Evolutionary conservation across 2,113 vertebrate species (phyloP), one percentile per base, ranked within the genome.

Genomic region (Hymenochirus boettgeri): DNA sequence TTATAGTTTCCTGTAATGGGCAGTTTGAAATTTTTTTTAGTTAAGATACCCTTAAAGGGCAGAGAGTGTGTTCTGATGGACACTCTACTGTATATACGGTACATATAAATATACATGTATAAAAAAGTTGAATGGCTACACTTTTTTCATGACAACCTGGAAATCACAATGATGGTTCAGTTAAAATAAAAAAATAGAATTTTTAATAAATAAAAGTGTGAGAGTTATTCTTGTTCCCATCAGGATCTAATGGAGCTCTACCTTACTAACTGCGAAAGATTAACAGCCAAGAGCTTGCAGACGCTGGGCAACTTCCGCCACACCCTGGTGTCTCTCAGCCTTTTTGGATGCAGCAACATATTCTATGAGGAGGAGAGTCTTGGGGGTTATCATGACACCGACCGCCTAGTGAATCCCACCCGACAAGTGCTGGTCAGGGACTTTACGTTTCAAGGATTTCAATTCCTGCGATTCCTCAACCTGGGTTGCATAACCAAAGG

Each of bases 221-320:
- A 22, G 24, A 62, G 27, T 4, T 65, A 15, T 0, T 48, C 2
- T 18, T 50, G 6, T 7, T 62, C 62, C 18, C 70, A 51, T 21
- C 70, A 99, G 96, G 95, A 97, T 75, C 87, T 98, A 55, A 91
- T 98, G 2, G 95, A 98, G 81, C 92, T 99, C 7, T 92, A 92
- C 74, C 81, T 98, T 78, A 96, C 89, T 71, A 95, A 92, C 87
- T 99, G 96, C 51, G 91, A 91, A 82, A 91, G 88, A 67, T 83
- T 99, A 71, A 92, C 93, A 0, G 89, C 92, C n/a, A 92, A 92
- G 74, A 96, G 93, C 75, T 82, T 99, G 59, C 92, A 92, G 71
- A 93, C 92, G 0, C 83, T 99, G 39, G 75, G 76, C 56, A 88
- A 87, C 79, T 98, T 98, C 74, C 86, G 90, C 11, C 91, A 91